Percentiles rank a stretch among this genome's conserved stretches.
Evolutionary conservation across 2,113 vertebrate genomes (phyloP).

Genomic region (Fulica atra): DNA sequence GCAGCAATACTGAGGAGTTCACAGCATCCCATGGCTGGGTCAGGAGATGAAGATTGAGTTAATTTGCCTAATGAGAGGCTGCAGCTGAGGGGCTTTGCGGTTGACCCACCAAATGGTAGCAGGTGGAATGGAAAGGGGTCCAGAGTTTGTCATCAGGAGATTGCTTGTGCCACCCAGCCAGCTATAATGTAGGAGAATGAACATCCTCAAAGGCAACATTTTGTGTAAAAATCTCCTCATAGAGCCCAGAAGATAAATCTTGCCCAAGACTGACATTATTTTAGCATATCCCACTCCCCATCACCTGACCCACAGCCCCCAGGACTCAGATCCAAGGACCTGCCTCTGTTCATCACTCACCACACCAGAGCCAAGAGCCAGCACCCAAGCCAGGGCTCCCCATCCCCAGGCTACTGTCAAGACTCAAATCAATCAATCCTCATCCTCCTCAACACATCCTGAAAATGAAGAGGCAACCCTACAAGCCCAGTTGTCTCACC

Average conservation of each 20-base stretch:
- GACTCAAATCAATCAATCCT: not conserved
- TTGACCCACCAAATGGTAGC: fast-evolving
- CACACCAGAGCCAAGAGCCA: fast-evolving
- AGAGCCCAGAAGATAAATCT: not conserved
- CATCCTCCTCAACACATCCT: not conserved
- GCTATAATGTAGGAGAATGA: fast-evolving
- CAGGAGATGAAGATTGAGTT: not conserved
- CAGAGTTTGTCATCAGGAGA: not conserved
- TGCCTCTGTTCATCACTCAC: not conserved
- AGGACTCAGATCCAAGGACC: not conserved
- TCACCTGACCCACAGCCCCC: fast-evolving
- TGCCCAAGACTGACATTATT: not conserved
- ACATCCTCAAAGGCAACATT: not conserved
- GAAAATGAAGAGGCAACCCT: not conserved
- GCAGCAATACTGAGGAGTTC: fast-evolving
- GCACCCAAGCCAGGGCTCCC: not conserved
- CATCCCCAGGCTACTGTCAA: not conserved
- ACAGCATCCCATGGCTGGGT: fast-evolving
- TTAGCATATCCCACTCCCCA: not conserved
- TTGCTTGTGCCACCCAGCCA: not conserved
- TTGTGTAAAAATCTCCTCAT: not conserved
- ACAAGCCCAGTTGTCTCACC: not conserved
- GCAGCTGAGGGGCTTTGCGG: not conserved
- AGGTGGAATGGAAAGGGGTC: no score
- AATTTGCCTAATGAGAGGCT: not conserved